Evolutionary conservation across 2,797 vertebrate species (phyloP), one percentile per base, ranked within the genome.

Genomic region (Malacoraja senta): DNA sequence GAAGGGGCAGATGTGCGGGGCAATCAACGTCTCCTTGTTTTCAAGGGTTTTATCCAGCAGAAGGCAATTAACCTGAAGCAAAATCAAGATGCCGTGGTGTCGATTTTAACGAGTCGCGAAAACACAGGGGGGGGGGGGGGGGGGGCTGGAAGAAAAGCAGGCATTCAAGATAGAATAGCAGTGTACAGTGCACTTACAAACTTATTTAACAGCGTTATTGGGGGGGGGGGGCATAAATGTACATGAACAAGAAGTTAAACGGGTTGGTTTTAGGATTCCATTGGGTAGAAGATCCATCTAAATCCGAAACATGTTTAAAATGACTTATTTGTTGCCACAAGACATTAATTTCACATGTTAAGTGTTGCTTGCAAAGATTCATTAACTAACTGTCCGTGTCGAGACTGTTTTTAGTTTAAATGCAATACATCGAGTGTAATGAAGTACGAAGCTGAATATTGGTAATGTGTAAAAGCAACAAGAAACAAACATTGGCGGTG

Each of bases 31-130:
- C 90, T 92, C 38, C 68, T 92, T 71, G 53, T 76, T 92, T 92
- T 92, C 68, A 92, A 92, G 74, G 68, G 44, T 32, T 35, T 76
- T 71, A 53, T 92, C 90, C 90, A 92, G 38, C 90, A 92, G 90
- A 35, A 92, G 90, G 35, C 38, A 76, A 74, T 72, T 92, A 74
- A 44, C 90, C 72, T 72, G 90, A n/a, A 92, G 90, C 90, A 19
- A 92, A 92, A 92, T 92, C 38, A 38, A 74, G 38, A 76, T 32
- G 35, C 84, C 61, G n/a, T 88, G 17, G 84, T 35, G 84, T 88
- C 84, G 84, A 88, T 88, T 68, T 68, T 88, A 65, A 65, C 29
- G 32, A 63, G 65, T 88, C n/a, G 84, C 32, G n/a, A 88, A 88
- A 88, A 88, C 29, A 65, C 83, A 86, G 61, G 13, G 84, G 63